These are phyloP conservation scores for Okapia johnstoni DNA, from an alignment of 2,113 vertebrate species.

Conservation along the genomic window DNA sequence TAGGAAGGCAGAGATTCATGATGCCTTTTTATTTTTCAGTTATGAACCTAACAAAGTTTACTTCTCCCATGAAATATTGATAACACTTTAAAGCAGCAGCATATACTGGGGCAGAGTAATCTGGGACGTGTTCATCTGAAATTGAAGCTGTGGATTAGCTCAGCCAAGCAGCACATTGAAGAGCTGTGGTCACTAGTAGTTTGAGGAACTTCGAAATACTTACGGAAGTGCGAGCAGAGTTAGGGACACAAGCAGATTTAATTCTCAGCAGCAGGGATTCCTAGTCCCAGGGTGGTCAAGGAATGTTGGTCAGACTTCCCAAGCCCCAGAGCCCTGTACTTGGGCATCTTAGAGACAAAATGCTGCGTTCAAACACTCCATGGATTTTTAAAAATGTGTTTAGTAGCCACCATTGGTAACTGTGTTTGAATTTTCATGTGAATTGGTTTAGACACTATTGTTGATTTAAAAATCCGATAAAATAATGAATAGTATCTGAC, in stretches of 20 bases:
- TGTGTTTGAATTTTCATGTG: not conserved
- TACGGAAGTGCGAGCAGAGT: not conserved
- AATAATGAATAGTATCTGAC: not conserved
- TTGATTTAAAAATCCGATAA: not conserved
- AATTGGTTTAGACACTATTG: not conserved
- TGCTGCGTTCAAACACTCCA: not conserved
- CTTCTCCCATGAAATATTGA: not conserved
- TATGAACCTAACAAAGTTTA: not conserved
- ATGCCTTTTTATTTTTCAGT: not conserved
- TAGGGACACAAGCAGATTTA: not conserved
- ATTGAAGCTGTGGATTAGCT: not conserved
- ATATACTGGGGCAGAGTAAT: not conserved
- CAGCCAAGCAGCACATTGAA: not conserved
- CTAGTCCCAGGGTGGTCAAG: not conserved
- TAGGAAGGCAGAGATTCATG: not conserved
- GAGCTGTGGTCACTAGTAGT: not conserved
- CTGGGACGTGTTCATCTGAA: not conserved
- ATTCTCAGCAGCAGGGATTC: too few species aligned
- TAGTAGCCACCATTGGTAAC: not conserved
- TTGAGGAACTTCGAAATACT: not conserved
- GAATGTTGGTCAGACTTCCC: not conserved
- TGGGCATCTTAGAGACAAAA: not conserved
- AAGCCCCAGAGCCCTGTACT: not conserved
- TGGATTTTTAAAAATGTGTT: not conserved
- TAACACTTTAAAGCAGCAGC: not conserved